Evolutionary conservation across 2,797 vertebrate species (phyloP), one percentile per base, ranked within the genome.

Genomic region (Sebastes oblongus): DNA sequence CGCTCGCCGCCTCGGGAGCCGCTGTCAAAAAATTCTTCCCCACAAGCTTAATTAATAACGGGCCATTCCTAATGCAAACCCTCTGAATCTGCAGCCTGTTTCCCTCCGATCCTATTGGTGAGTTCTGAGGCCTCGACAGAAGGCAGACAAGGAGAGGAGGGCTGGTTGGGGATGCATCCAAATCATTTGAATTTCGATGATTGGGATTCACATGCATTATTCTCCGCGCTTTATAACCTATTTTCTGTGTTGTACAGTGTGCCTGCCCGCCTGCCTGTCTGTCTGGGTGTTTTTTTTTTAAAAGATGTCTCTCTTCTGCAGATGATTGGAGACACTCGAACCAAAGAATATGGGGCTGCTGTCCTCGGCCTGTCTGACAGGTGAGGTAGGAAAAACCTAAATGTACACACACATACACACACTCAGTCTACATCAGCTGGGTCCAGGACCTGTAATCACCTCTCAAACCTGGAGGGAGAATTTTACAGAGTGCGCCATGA

Each of bases 1-100:
- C 75, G 52, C 83, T 92, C 86, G 86, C 94, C 89, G 94, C 90
- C 91, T 75, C 70, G 88, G 93, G 96, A 95, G 94, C 92, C 89
- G 88, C 95, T 97, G 96, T 95, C 95, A 96, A 93, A 89, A 95
- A 92, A 93, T 88, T 85, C 91, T 77, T 87, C 90, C 92, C 92
- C 91, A 81, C 91, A 85, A 90, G 93, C 94, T 94, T 95, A 94
- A 95, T 96, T 96, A 96, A 96, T 95, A 95, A 95, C 88, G 92
- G 88, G 88, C 89, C 91, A 75, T 93, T 94, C 82, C 90, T 90
- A 92, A 92, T 91, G 93, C 92, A 92, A 89, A 89, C 88, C 89
- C 84, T 88, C 89, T 73, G 90, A 88, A 90, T 86, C 3, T 24
- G 75, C 86, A 92, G 90, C 92, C 91, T 83, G 90, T 69, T 89